A percentile compares a stretch with the other conserved stretches of the same genome.
Conservation (phyloP, 2,113 vertebrate species). For the Microcebus griseorufus region DNA sequence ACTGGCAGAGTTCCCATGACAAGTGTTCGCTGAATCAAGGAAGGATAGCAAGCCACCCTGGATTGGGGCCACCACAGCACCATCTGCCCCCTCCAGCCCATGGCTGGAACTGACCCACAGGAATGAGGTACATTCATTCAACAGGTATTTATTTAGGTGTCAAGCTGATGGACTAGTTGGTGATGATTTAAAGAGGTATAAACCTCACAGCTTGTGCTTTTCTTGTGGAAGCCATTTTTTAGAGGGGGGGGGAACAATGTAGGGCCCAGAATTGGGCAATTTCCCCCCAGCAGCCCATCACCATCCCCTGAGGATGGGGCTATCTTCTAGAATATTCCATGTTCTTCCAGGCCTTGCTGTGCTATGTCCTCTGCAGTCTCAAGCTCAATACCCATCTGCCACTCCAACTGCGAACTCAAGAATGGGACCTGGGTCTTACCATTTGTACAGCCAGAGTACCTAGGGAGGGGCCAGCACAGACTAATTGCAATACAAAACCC, state of each 20-base stretch:
- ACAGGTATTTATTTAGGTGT: background rate
- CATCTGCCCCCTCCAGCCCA: background rate
- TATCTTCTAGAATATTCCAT: background rate
- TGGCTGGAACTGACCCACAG: background rate
- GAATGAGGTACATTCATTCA: background rate
- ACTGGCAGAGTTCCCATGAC: background rate
- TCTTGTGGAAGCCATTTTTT: background rate
- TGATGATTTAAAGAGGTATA: background rate
- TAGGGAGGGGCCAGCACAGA: background rate
- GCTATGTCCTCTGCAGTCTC: background rate
- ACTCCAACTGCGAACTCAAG: background rate
- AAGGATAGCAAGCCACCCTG: background rate
- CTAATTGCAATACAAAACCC: background rate
- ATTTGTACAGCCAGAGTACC: background rate
- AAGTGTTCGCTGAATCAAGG: background rate
- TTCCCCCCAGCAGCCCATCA: background rate
- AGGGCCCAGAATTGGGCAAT: background rate
- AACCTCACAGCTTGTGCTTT: background rate
- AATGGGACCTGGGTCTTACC: background rate
- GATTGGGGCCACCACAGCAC: accelerated
- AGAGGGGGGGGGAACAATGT: background rate
- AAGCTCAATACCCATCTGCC: background rate
- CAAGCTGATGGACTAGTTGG: background rate
- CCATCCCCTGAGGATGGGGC: background rate
- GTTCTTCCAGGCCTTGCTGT: background rate